A percentile compares a stretch with the other conserved stretches of the same genome.
These are phyloP conservation scores for Druon quercuslanigerum DNA, from an alignment of 1,140 invertebrate genomes.

Conservation along the genomic window DNA sequence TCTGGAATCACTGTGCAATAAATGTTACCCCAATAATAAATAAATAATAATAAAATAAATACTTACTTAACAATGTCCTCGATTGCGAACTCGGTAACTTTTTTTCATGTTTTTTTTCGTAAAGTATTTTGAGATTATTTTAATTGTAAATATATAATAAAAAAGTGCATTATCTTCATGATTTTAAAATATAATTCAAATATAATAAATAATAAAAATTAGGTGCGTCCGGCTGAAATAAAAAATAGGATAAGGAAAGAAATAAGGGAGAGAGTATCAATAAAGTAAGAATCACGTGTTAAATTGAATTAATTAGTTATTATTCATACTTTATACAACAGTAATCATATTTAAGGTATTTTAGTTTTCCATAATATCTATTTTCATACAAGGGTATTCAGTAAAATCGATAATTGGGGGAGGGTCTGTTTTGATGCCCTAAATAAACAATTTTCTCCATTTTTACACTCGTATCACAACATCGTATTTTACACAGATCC, in stretches of 20 bases:
- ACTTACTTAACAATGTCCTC: no score
- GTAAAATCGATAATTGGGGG: slow-evolving; percentile 62
- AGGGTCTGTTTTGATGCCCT: slow-evolving; percentile 52
- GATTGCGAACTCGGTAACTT: no score
- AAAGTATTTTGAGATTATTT: no score
- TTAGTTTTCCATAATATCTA: slow-evolving; percentile 71
- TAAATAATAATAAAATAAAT: no score
- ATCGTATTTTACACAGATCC: slow-evolving; percentile 72
- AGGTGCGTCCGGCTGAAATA: no score
- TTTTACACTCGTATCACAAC: slow-evolving; percentile 74
- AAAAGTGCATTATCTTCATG: no score
- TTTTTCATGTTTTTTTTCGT: no score
- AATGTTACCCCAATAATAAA: no score
- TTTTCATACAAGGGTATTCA: slow-evolving; percentile 68
- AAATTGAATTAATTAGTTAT: slow-evolving; percentile 75
- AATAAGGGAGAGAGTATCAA: slow-evolving; percentile 9
- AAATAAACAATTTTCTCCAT: slow-evolving; percentile 46
- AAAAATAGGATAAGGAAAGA: neutral
- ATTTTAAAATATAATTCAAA: no score
- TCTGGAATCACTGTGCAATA: no score
- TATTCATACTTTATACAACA: slow-evolving; percentile 75
- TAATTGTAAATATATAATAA: no score
- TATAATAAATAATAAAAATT: no score
- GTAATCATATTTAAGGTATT: slow-evolving; percentile 74
- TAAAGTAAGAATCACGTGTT: slow-evolving; percentile 36